Percentiles rank a stretch among this genome's conserved stretches.
phyloP scores from a whole-genome alignment of 1,140 invertebrate species.

The Heliconius nattereri region DNA sequence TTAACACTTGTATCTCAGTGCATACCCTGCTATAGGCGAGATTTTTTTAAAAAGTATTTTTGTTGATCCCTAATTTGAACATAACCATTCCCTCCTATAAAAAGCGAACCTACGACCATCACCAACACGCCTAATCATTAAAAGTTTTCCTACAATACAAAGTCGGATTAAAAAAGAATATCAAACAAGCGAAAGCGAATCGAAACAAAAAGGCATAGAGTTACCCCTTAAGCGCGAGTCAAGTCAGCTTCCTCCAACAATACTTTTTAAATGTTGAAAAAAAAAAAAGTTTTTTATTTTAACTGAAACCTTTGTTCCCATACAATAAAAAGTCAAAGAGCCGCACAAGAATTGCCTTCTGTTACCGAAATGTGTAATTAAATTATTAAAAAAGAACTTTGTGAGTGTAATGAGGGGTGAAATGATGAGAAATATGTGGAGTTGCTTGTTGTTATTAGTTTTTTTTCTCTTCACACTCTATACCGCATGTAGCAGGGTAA shows the following conservation, averaged over 20 bases:
- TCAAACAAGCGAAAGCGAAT: neutral
- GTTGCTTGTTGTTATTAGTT: neutral
- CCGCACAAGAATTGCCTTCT: slow-evolving; percentile 10
- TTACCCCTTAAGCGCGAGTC: slow-evolving; percentile 3
- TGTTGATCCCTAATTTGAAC: too few species aligned
- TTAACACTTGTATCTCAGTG: neutral
- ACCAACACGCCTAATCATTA: neutral
- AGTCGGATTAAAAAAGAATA: neutral
- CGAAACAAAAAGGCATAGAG: slow-evolving; percentile 11
- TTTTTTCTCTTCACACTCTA: too few species aligned
- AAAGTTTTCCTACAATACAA: neutral
- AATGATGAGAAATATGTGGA: slow-evolving; percentile 2
- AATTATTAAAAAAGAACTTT: slow-evolving; percentile 13
- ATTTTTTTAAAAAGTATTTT: too few species aligned
- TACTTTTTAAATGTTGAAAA: slow-evolving; percentile 10
- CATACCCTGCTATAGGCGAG: neutral
- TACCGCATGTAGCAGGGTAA: too few species aligned
- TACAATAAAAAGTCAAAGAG: slow-evolving; percentile 14
- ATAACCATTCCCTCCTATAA: too few species aligned
- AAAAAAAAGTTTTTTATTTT: slow-evolving; percentile 7
- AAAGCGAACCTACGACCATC: neutral
- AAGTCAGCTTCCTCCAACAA: slow-evolving; percentile 11
- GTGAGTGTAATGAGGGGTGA: neutral
- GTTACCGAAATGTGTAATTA: slow-evolving; percentile 6
- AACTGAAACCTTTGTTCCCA: slow-evolving; percentile 8